phyloP scores from a whole-genome alignment of 2,888 invertebrate genomes.

The Trissoscelio sp. region DNA sequence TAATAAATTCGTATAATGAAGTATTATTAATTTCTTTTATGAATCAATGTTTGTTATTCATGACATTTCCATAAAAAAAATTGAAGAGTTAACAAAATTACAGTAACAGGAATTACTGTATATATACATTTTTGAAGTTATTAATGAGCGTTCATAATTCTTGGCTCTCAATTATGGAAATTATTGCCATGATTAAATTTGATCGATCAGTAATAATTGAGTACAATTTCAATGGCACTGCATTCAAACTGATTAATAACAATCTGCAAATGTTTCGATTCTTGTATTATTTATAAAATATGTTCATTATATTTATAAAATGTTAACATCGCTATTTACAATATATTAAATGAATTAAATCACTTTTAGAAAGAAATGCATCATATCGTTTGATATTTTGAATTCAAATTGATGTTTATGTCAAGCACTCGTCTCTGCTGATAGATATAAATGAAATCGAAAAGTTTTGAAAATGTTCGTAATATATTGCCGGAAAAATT shows the following conservation, averaged over 20 bases:
- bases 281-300: too few relatives aligned
- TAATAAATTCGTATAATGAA: too few relatives aligned
- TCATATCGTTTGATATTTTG: too few relatives aligned
- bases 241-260: constrained; percentile 8
- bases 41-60: background rate
- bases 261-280: background rate
- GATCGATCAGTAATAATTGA: constrained; percentile 38
- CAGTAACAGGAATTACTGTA: too few relatives aligned
- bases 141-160: constrained; percentile 31
- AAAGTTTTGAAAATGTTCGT: background rate
- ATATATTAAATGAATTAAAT: too few relatives aligned
- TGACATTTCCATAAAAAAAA: too few relatives aligned
- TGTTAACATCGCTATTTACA: too few relatives aligned
- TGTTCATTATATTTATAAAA: too few relatives aligned
- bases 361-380: too few relatives aligned
- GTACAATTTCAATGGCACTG: constrained; percentile 1
- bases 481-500: background rate
- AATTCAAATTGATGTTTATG: background rate
- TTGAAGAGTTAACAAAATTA: constrained; percentile 41
- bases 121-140: constrained; percentile 31
- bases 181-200: constrained; percentile 44
- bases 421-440: background rate
- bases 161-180: constrained; percentile 32
- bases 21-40: too few relatives aligned
- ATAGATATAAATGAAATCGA: background rate